These are phyloP conservation scores for Aricia agestis DNA, from an alignment of 1,140 invertebrate genomes.

Conservation along the genomic window DNA sequence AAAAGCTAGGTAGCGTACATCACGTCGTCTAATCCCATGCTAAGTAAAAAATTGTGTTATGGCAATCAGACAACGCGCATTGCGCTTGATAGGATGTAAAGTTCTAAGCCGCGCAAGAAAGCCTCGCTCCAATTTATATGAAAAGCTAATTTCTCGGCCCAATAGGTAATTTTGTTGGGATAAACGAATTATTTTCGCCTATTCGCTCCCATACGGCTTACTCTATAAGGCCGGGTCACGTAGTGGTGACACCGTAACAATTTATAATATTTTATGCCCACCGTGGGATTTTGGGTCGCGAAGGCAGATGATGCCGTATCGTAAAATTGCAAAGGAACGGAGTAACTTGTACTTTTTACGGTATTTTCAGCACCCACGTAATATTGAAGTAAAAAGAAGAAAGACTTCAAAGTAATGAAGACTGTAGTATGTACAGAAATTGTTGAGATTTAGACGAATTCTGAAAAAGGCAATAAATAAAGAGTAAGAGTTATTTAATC, in stretches of 20 bases:
- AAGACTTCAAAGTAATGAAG: too few species aligned
- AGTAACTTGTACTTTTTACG: not conserved
- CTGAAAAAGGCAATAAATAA: too few species aligned
- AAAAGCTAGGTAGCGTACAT: too few species aligned
- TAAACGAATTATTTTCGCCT: slow-evolving; percentile 51
- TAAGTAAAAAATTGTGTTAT: too few species aligned
- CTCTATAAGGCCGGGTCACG: slow-evolving; percentile 29
- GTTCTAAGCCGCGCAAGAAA: slow-evolving; percentile 28
- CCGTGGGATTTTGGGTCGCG: not conserved
- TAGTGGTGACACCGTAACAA: slow-evolving; percentile 21
- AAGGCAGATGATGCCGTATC: not conserved
- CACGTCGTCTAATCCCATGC: too few species aligned
- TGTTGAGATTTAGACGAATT: too few species aligned
- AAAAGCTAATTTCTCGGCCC: slow-evolving; percentile 44
- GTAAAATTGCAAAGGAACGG: not conserved
- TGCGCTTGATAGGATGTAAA: slow-evolving; percentile 21
- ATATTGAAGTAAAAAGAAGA: too few species aligned
- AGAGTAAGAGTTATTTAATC: too few species aligned
- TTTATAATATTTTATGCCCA: slow-evolving; percentile 9
- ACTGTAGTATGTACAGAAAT: too few species aligned
- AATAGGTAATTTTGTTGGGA: slow-evolving; percentile 45
- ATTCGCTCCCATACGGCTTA: slow-evolving; percentile 27
- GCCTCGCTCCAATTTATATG: slow-evolving; percentile 35
- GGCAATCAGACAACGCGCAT: too few species aligned
- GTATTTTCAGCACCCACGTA: not conserved